Conservation (phyloP, 1,140 invertebrate species). For the Anastrepha obliqua region DNA sequence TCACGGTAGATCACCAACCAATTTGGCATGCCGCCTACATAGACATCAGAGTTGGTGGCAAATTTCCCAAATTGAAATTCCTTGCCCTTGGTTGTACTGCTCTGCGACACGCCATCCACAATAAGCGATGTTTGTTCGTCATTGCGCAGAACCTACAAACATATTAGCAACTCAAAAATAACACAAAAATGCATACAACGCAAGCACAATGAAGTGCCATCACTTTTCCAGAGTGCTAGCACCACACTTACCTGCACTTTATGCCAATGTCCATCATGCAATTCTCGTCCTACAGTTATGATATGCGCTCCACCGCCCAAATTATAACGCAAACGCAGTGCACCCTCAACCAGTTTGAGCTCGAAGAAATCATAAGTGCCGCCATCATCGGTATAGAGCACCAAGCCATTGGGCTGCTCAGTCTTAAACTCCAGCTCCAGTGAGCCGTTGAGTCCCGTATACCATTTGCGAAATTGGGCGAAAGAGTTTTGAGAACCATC, state of each 20-base stretch:
- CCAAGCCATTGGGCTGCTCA: constrained; percentile 88
- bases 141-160: constrained; percentile 79
- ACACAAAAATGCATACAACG: background rate
- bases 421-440: constrained; percentile 95
- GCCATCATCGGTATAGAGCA: constrained; percentile 95
- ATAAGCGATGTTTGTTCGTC: constrained; percentile 86
- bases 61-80: constrained; percentile 91
- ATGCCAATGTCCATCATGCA: constrained; percentile 93
- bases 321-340: constrained; percentile 90
- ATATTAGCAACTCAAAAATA: constrained; percentile 33
- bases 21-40: constrained; percentile 92
- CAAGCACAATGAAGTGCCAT: background rate
- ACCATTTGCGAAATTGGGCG: constrained; percentile 93
- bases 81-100: constrained; percentile 85
- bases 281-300: constrained; percentile 87
- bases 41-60: constrained; percentile 90
- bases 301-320: constrained; percentile 90
- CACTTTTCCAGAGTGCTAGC: too few relatives aligned
- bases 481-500: constrained; percentile 91
- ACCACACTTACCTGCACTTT: constrained; percentile 81
- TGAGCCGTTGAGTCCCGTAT: constrained; percentile 88
- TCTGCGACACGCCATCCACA: constrained; percentile 86
- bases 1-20: constrained; percentile 76
- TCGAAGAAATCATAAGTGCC: constrained; percentile 96
- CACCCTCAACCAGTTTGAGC: constrained; percentile 93